Base-by-base conservation (phyloP, 2,888 invertebrate species). In the Disparrhopalites patrizii region DNA sequence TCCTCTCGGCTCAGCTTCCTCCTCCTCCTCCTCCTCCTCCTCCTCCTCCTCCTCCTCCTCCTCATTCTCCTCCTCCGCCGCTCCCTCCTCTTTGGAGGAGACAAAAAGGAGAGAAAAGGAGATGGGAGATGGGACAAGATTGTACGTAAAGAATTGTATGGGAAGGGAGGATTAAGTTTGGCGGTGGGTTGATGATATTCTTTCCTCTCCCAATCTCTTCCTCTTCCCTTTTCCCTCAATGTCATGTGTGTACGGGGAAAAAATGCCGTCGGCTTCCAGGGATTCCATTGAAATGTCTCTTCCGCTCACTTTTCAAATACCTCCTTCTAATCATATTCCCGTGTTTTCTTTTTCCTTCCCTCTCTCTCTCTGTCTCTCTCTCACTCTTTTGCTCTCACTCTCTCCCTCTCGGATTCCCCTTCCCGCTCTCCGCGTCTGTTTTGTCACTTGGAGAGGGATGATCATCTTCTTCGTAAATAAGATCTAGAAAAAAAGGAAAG, bases 241-340 rank as follows among this genome's bases (percentile, higher is more conserved):
- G 47, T 47, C 47, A 23, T 47, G 2, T 23, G 23, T 23, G 18
- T 47, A 47, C 47, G 3, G 31, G 54, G 2, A 27, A 28, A 52
- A 52, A n/a, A n/a, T 55, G 23, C 33, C 23, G 33, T 23, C 36
- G 31, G 55, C 33, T 55, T 33, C 36, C 23, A n/a, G n/a, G n/a
- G n/a, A n/a, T n/a, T n/a, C n/a, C n/a, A n/a, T n/a, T n/a, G n/a
- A n/a, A n/a, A n/a, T n/a, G n/a, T 47, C 47, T 47, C 25, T 47
- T 47, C 47, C 25, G 20, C 47, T 47, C 47, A 47, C 25, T 47
- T 47, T 47, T 47, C n/a, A 47, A 47, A 23, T 25, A 25, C n/a
- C 25, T 47, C 23, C 47, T 47, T 47, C 23, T 20, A 47, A 47
- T 47, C 20, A 47, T 47, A 47, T 47, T 47, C 23, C 47, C 23